Conservation (phyloP, 2,113 vertebrate genomes). For the Aegypius monachus region DNA sequence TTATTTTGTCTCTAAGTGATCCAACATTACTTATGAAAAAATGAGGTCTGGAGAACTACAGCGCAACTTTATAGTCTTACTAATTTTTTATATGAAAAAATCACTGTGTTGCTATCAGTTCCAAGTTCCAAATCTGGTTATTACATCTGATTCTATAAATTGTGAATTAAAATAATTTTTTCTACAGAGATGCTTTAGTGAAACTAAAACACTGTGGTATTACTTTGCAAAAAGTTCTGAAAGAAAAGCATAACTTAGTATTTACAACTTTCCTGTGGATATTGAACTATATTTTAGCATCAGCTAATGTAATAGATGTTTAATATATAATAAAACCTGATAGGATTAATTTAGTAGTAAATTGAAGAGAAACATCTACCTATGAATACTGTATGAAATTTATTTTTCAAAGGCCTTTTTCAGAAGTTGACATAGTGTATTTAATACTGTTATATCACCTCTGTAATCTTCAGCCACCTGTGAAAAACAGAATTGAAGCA, state of each 20-base stretch:
- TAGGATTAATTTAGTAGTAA: not conserved
- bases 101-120: not conserved
- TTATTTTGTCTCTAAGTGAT: not conserved
- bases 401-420: not conserved
- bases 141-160: not conserved
- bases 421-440: not conserved
- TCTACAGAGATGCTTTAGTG: not conserved
- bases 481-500: not conserved
- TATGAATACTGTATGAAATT: not conserved
- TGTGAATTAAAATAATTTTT: not conserved
- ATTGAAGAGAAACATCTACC: not conserved
- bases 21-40: not conserved
- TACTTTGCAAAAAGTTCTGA: not conserved
- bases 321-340: not conserved
- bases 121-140: not conserved
- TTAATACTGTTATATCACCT: not conserved
- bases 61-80: not conserved
- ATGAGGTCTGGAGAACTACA: not conserved
- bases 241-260: not conserved
- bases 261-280: not conserved
- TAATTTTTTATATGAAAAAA: not conserved
- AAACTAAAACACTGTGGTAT: not conserved
- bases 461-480: not conserved
- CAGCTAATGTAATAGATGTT: not conserved
- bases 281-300: not conserved